Percentiles rank a stretch among this genome's conserved stretches.
These are phyloP conservation scores for Lemur catta DNA, from an alignment of 2,797 vertebrate genomes.

Conservation along the genomic window DNA sequence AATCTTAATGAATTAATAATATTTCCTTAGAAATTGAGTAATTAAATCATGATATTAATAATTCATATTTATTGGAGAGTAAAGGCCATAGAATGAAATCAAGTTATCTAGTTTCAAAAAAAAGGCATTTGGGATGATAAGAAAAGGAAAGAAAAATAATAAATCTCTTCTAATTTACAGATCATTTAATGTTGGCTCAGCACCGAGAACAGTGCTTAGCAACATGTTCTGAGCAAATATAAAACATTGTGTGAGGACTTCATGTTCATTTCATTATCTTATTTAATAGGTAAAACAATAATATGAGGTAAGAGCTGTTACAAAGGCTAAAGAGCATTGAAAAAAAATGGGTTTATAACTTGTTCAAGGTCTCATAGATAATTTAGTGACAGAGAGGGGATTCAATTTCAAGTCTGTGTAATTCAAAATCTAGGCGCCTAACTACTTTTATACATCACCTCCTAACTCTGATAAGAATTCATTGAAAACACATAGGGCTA, in stretches of 20 bases:
- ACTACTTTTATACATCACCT: not conserved
- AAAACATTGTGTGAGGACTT: not conserved
- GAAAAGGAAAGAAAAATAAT: not conserved
- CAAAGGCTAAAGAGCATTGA: not conserved
- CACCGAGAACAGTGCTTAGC: not conserved
- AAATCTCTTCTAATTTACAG: not conserved
- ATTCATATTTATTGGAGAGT: not conserved
- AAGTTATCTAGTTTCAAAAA: not conserved
- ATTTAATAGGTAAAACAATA: not conserved
- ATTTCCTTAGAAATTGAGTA: not conserved
- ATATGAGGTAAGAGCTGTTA: not conserved
- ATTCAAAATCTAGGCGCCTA: not conserved
- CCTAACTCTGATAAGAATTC: not conserved
- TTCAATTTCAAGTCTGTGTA: not conserved
- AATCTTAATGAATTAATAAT: slow-evolving; percentile 10
- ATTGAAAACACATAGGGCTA: not conserved
- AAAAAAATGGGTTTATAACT: not conserved
- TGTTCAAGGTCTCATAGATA: not conserved
- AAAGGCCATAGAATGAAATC: not conserved
- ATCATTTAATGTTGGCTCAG: not conserved
- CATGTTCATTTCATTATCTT: not conserved
- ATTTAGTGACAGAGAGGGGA: not conserved
- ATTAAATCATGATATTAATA: slow-evolving; percentile 22
- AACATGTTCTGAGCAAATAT: not conserved
- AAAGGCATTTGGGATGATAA: not conserved